These are phyloP conservation scores for Portunus trituberculatus DNA, from an alignment of 1,140 invertebrate species.

Conservation along the genomic window DNA sequence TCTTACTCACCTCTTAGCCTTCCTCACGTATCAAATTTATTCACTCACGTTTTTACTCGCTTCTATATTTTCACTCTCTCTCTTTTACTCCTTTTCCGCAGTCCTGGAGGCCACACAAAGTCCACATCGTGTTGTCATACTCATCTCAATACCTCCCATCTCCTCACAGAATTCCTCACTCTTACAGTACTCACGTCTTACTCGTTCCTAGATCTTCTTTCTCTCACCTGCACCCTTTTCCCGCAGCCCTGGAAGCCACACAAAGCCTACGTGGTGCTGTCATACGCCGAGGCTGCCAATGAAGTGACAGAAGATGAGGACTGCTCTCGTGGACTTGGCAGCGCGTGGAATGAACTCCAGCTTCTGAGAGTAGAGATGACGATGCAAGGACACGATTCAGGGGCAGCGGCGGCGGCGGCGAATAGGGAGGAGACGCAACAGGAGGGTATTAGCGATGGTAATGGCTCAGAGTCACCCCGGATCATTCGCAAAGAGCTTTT, in stretches of 20 bases:
- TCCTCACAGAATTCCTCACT: no score
- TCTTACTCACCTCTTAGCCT: not conserved
- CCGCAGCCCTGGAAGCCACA: constrained; percentile 67
- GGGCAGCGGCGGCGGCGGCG: not conserved
- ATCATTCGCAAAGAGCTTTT: constrained; percentile 51
- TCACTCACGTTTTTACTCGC: not conserved
- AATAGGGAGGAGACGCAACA: not conserved
- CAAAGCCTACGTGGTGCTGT: constrained; percentile 60
- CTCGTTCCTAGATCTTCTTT: not conserved
- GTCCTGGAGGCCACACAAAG: no score
- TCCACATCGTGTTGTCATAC: no score
- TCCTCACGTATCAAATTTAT: not conserved
- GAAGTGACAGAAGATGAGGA: constrained; percentile 66
- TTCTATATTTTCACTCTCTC: not conserved
- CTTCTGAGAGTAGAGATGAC: constrained; percentile 65
- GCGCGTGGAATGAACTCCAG: constrained; percentile 68
- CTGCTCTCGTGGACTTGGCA: constrained; percentile 53
- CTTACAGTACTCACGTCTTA: no score
- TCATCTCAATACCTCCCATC: no score
- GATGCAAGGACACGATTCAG: not conserved
- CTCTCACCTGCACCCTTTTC: not conserved
- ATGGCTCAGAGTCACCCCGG: not conserved
- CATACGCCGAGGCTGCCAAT: constrained; percentile 68
- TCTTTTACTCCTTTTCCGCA: not conserved
- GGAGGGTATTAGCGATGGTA: not conserved